Percentiles rank a stretch among this genome's conserved stretches.
Conservation (phyloP, 2,797 vertebrate genomes). For the Huso huso region DNA sequence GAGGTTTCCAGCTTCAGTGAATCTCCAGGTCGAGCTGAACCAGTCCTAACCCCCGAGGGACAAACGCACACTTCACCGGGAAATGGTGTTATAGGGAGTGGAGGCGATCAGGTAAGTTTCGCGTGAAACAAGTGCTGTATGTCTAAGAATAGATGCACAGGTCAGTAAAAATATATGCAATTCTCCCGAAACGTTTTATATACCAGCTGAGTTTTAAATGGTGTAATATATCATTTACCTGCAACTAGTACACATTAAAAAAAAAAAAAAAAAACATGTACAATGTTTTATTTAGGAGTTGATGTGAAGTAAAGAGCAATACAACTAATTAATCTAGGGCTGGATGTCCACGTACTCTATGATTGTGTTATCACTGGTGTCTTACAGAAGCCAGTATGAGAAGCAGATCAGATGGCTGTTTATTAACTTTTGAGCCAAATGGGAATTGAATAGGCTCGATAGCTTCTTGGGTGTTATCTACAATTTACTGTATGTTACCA, state of each 20-base stretch:
- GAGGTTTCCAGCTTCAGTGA: slow-evolving; percentile 21
- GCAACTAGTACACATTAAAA: too few species aligned
- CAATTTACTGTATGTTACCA: too few species aligned
- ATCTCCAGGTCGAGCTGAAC: slow-evolving; percentile 10
- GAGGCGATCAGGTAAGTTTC: slow-evolving; percentile 25
- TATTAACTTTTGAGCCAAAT: too few species aligned
- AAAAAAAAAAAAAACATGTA: too few species aligned
- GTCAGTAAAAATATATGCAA: not conserved
- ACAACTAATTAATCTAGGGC: too few species aligned
- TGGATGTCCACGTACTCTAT: too few species aligned
- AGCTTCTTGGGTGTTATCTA: too few species aligned
- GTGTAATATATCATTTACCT: not conserved
- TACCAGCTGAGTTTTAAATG: not conserved
- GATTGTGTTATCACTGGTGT: too few species aligned
- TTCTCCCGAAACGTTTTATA: not conserved
- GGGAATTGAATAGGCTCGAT: too few species aligned
- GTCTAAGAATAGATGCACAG: not conserved
- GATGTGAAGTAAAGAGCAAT: not conserved
- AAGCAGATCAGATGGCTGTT: too few species aligned
- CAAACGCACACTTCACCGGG: slow-evolving; percentile 23
- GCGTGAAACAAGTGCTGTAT: not conserved
- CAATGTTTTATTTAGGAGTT: too few species aligned
- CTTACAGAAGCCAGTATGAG: too few species aligned
- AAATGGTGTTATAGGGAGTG: slow-evolving; percentile 11
- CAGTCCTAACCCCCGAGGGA: slow-evolving; percentile 12